Percentiles rank a stretch among this genome's conserved stretches.
phyloP scores from a whole-genome alignment of 2,797 vertebrate genomes.

The Pogonophryne albipinna region DNA sequence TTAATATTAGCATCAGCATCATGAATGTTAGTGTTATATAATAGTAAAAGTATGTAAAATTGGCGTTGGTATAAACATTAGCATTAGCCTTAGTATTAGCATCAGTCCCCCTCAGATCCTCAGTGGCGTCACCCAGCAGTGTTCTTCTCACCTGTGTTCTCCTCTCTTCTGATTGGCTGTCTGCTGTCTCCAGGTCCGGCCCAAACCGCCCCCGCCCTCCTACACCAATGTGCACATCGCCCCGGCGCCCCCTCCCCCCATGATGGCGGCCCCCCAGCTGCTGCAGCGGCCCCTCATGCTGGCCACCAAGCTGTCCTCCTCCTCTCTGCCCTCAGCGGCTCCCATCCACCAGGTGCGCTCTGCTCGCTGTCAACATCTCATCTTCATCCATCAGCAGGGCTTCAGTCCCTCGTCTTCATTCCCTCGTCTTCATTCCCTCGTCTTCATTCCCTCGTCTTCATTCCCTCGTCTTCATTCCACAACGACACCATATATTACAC shows the following conservation, averaged over 20 bases:
- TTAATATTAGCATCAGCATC: too few species aligned
- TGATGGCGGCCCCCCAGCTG: constrained; percentile 97
- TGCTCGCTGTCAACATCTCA: too few species aligned
- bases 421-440: too few species aligned
- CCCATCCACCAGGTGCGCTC: constrained; percentile 96
- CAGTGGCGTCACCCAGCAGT: constrained; percentile 63
- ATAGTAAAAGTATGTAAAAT: too few species aligned
- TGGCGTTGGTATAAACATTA: too few species aligned
- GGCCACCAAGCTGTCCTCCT: constrained; percentile 92
- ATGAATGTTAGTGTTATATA: too few species aligned
- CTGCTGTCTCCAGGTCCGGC: constrained; percentile 88
- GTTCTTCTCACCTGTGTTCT: background rate
- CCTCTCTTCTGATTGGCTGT: constrained; percentile 49
- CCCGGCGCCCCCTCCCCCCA: constrained; percentile 96
- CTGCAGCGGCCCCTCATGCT: constrained; percentile 97
- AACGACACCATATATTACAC: too few species aligned
- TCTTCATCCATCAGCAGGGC: too few species aligned
- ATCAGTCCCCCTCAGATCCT: constrained; percentile 42
- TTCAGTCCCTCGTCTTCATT: too few species aligned
- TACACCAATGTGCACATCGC: constrained; percentile 98
- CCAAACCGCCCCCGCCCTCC: constrained; percentile 92
- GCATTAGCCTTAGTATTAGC: background rate
- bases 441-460: too few species aligned
- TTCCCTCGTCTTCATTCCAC: too few species aligned
- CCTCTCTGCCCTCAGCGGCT: constrained; percentile 90